A percentile compares a stretch with the other conserved stretches of the same genome.
phyloP scores from a whole-genome alignment of 2,113 vertebrate species.

The Azemiops feae region DNA sequence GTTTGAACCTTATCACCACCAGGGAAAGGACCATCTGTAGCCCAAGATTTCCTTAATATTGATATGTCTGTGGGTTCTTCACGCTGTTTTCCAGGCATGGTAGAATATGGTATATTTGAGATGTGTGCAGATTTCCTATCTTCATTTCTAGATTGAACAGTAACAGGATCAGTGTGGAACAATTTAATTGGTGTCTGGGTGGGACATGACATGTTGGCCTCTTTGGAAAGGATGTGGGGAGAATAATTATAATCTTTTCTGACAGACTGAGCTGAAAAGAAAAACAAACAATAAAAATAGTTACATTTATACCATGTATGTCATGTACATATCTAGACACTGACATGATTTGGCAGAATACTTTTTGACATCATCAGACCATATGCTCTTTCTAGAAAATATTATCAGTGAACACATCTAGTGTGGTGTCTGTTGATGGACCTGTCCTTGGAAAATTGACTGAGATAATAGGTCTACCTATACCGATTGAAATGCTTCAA shows the following conservation, averaged over 20 bases:
- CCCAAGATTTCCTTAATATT: constrained; percentile 56
- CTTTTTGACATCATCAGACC: background rate
- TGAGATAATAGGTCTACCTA: background rate
- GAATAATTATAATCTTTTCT: constrained; percentile 57
- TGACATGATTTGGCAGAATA: background rate
- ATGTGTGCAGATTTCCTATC: constrained; percentile 44
- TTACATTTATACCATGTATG: background rate
- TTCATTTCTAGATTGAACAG: background rate
- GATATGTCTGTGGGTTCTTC: constrained; percentile 46
- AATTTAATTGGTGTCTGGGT: constrained; percentile 35
- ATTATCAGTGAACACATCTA: background rate
- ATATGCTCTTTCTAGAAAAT: background rate
- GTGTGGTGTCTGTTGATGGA: background rate
- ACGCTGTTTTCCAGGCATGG: constrained; percentile 42
- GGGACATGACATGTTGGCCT: constrained; percentile 24
- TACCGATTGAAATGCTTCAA: background rate
- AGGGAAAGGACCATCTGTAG: constrained; percentile 46
- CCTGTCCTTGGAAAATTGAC: background rate
- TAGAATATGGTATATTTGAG: constrained; percentile 44
- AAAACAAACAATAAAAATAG: background rate
- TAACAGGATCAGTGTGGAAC: constrained; percentile 27
- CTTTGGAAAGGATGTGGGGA: constrained; percentile 22
- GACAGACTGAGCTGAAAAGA: constrained; percentile 24
- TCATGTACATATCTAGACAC: background rate
- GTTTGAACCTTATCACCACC: constrained; percentile 45